Base-by-base conservation (phyloP, 2,113 vertebrate genomes). In the Galbula dea region DNA sequence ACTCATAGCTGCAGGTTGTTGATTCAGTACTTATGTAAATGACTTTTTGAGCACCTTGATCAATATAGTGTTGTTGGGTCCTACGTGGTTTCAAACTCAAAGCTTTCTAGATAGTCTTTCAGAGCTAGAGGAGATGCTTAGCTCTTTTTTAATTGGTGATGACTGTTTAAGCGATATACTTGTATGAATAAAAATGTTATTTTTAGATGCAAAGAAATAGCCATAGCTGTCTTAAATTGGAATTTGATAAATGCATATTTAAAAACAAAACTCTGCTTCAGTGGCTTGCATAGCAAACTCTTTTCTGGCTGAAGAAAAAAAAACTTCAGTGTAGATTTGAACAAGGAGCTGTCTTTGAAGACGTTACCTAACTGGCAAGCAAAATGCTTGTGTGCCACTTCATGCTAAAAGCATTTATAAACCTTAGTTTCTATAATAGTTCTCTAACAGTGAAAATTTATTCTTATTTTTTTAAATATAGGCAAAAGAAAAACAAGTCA, bases 81-180 rank as follows among this genome's bases (percentile, higher is more conserved):
- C 36, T 30, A 51, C 7, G 0, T 36, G 27, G 7, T 52, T 73
- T 68, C 36, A 48, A 48, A 36, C 23, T 36, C 1, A 0, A 36
- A 67, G 30, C 62, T 36, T 52, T 67, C 45, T n/a, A 55, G 39
- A 23, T 32, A 24, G 6, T 19, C 34, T 55, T 68, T 49, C 18
- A n/a, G 63, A 49, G 41, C 32, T 63, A 15, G 32, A 54, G 46
- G 51, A 37, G 32, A 43, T 30, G 5, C 11, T 67, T 48, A 74
- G 12, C 9, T 46, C 6, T 22, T n/a, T n/a, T n/a, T 6, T 19
- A 7, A 34, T 57, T 86, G 63, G 34, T 63, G 1, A 16, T 72
- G 29, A 34, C 26, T 67, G 13, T 34, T 71, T 67, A 78, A 75
- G 68, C 18, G 16, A 4, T 36, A 0, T 57, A 39, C 59, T 84